phyloP scores from a whole-genome alignment of 2,888 invertebrate genomes.

The Drosophila paramelanica region DNA sequence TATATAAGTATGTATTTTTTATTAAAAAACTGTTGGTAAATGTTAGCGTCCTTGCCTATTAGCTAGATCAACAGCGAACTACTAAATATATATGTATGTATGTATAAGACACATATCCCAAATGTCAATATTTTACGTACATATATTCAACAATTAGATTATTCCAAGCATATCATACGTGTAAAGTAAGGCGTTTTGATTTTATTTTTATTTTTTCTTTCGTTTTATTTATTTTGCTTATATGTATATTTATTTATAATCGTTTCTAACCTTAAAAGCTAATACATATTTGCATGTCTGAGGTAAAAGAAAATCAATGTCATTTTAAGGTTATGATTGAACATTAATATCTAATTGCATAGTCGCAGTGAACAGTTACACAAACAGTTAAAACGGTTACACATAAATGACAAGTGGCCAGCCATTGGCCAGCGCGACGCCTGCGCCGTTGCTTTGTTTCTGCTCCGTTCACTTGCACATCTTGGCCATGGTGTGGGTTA shows the following conservation, averaged over 20 bases:
- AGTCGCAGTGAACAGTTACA: neutral
- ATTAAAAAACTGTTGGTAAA: too few species aligned
- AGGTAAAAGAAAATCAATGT: neutral
- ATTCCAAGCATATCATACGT: too few species aligned
- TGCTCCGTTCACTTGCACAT: conserved; percentile 38
- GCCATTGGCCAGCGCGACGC: conserved; percentile 4
- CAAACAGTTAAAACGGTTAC: conserved; percentile 4
- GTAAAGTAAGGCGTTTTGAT: too few species aligned
- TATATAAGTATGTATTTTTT: too few species aligned
- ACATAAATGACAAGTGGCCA: neutral
- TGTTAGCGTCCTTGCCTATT: too few species aligned
- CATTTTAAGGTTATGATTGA: conserved; percentile 2
- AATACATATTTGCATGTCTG: neutral
- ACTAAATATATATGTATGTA: too few species aligned
- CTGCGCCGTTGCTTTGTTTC: conserved; percentile 15
- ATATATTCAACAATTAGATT: too few species aligned
- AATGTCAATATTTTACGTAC: too few species aligned
- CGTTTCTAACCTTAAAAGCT: conserved; percentile 15
- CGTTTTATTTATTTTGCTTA: neutral
- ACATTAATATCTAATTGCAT: neutral
- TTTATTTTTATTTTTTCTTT: too few species aligned
- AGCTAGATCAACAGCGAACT: too few species aligned
- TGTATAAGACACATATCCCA: too few species aligned
- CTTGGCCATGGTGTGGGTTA: conserved; percentile 62
- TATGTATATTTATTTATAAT: neutral